phyloP scores from a whole-genome alignment of 2,888 invertebrate species.

The Nomada fucata region DNA sequence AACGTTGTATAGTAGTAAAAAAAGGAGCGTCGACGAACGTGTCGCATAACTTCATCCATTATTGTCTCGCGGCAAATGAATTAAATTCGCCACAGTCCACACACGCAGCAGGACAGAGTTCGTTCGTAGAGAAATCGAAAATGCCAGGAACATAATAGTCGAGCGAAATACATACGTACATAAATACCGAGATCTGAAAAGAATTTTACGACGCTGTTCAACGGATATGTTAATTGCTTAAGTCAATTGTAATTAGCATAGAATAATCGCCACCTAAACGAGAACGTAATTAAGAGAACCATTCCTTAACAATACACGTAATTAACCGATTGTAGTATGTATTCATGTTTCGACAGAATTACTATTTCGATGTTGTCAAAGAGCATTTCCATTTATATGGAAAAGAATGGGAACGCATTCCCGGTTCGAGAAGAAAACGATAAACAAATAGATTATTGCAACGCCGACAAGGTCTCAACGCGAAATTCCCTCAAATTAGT shows the following conservation, averaged over 20 bases:
- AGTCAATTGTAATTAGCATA: constrained; percentile 19
- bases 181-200: background rate
- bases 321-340: background rate
- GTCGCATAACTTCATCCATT: constrained; percentile 28
- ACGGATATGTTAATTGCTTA: background rate
- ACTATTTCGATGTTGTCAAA: background rate
- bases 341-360: background rate
- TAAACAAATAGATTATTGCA: background rate
- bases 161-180: background rate
- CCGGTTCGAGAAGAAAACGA: background rate
- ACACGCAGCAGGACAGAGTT: background rate
- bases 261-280: background rate
- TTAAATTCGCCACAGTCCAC: constrained; percentile 4
- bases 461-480: constrained; percentile 1
- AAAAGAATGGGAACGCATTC: background rate
- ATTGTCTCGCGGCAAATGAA: constrained; percentile 13
- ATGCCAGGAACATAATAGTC: background rate
- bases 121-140: background rate
- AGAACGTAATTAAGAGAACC: background rate
- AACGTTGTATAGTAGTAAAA: constrained; percentile 8
- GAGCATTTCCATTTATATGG: background rate
- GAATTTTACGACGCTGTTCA: no score
- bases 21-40: constrained; percentile 5
- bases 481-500: constrained; percentile 21
- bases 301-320: no score